Evolutionary conservation across 2,113 vertebrate genomes (phyloP).

Genomic region (Microtus montanus): DNA sequence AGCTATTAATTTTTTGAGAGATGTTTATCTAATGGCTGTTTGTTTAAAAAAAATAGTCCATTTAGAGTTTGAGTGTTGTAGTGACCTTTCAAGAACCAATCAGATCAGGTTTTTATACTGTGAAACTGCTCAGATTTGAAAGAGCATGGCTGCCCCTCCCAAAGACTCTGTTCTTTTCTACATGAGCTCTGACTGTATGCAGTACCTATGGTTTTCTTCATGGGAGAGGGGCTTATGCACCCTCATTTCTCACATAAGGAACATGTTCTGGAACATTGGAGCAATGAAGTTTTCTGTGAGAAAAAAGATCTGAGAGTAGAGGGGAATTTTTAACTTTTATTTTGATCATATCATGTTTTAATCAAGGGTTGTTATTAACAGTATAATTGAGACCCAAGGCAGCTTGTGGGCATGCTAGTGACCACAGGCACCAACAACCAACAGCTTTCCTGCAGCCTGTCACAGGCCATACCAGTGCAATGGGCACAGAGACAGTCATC

Average conservation of each 20-base stretch:
- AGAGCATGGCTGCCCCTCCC: not conserved
- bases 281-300: conserved; percentile 36
- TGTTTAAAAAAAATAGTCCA: not conserved
- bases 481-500: conserved; percentile 55
- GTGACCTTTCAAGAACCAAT: conserved; percentile 26
- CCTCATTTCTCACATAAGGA: not conserved
- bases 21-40: not conserved
- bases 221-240: not conserved
- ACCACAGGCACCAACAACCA: conserved; percentile 4
- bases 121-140: not conserved
- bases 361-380: not conserved
- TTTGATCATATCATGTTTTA: conserved; percentile 23
- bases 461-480: conserved; percentile 20
- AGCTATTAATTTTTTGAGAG: not conserved
- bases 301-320: not conserved
- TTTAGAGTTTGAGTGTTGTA: not conserved
- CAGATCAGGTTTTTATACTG: not conserved
- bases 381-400: not conserved
- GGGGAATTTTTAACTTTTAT: not conserved
- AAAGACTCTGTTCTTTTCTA: not conserved
- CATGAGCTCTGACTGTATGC: not conserved
- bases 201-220: not conserved
- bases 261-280: not conserved
- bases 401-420: not conserved
- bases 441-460: not conserved